Percentiles rank a stretch among this genome's conserved stretches.
Evolutionary conservation across 2,797 vertebrate genomes (phyloP).

Genomic region (Furcifer pardalis): DNA sequence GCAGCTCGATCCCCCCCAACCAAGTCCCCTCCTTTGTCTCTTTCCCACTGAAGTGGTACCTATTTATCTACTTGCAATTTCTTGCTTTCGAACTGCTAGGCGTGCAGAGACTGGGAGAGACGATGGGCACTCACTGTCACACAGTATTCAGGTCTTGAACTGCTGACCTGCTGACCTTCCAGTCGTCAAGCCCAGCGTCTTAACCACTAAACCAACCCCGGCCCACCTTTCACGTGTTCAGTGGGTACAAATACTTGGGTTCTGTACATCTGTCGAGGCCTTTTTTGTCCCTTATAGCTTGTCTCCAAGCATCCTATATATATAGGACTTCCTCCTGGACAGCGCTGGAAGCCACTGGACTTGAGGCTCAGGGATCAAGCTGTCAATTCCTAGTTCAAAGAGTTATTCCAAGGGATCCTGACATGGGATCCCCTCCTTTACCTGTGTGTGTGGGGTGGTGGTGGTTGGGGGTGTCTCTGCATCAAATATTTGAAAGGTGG

Average conservation of each 20-base stretch:
- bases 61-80: too few species aligned
- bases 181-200: too few species aligned
- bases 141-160: too few species aligned
- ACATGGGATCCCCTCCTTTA: background rate
- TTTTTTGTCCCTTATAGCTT: slow-evolving; percentile 16
- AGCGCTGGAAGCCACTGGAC: background rate
- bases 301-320: background rate
- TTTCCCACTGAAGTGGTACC: too few species aligned
- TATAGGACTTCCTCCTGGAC: too few species aligned
- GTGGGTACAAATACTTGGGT: background rate
- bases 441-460: too few species aligned
- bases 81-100: too few species aligned
- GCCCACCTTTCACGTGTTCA: too few species aligned
- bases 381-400: background rate
- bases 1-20: background rate
- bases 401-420: slow-evolving; percentile 14
- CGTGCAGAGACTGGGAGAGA: too few species aligned
- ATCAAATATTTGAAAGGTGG: background rate
- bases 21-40: slow-evolving; percentile 13
- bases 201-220: too few species aligned
- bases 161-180: too few species aligned
- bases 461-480: background rate
- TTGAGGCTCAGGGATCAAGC: background rate
- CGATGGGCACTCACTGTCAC: too few species aligned
- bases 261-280: background rate